Evolutionary conservation across 2,888 invertebrate genomes (phyloP).

Genomic region (Salpingus planirostris): DNA sequence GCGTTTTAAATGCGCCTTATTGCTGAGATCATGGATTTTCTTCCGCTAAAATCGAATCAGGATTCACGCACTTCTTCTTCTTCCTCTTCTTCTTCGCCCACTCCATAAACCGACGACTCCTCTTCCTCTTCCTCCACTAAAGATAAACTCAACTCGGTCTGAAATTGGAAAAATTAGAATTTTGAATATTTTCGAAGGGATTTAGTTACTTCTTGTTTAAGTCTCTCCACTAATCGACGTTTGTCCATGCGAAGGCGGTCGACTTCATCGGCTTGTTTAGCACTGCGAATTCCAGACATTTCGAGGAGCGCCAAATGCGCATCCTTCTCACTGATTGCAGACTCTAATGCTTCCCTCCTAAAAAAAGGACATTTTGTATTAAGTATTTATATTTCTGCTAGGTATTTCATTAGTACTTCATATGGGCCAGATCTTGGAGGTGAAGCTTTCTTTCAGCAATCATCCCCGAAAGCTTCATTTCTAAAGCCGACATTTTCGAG

Average conservation of each 20-base stretch:
- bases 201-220: conserved; percentile 57
- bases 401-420: conserved; percentile 62
- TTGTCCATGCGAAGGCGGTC: conserved; percentile 62
- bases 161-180: no score
- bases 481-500: conserved; percentile 54
- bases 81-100: conserved; percentile 22
- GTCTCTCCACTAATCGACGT: conserved; percentile 58
- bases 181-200: background rate
- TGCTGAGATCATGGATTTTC: conserved; percentile 28
- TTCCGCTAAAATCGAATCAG: conserved; percentile 6
- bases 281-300: conserved; percentile 58
- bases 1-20: conserved; percentile 17
- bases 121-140: conserved; percentile 24
- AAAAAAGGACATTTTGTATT: no score
- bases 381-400: no score
- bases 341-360: conserved; percentile 77
- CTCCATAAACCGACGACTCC: conserved; percentile 12
- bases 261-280: conserved; percentile 55
- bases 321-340: conserved; percentile 80
- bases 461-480: conserved; percentile 52
- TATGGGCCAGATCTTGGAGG: conserved; percentile 65
- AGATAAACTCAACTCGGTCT: conserved; percentile 39
- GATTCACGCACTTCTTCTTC: no score
- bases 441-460: conserved; percentile 56
- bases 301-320: conserved; percentile 77